Evolutionary conservation across 2,888 invertebrate species (phyloP).

Genomic region (Nemurella pictetii): DNA sequence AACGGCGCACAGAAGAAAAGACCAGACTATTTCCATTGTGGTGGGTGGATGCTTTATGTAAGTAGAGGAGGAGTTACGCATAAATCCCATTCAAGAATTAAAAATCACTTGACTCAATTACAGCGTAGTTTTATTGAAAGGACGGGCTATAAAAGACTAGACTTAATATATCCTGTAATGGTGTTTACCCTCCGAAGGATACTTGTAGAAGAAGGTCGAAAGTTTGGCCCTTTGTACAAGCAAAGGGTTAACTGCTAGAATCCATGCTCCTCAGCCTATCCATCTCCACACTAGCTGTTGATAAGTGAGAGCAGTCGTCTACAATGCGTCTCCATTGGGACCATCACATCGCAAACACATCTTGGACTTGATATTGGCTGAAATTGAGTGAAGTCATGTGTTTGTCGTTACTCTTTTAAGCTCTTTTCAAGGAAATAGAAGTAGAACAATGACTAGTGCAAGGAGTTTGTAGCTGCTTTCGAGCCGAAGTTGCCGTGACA

Average conservation of each 20-base stretch:
- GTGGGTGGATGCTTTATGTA: not conserved
- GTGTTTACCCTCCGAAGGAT: not conserved
- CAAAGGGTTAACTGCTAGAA: not conserved
- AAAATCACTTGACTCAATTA: not conserved
- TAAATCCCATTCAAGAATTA: not conserved
- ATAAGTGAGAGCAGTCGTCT: not conserved
- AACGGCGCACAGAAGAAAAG: not conserved
- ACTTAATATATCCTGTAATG: not conserved
- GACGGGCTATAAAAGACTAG: not conserved
- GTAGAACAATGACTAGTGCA: conserved; percentile 15
- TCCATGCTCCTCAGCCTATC: not conserved
- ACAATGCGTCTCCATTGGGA: not conserved
- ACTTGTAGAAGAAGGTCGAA: not conserved
- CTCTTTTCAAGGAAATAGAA: conserved; percentile 19
- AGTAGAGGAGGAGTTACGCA: no score
- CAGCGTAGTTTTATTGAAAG: not conserved
- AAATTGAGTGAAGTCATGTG: conserved; percentile 11
- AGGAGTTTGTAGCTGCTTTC: not conserved
- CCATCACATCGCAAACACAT: not conserved
- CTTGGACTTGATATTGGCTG: conserved; percentile 26
- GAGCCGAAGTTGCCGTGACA: conserved; percentile 1
- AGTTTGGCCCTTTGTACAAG: not conserved
- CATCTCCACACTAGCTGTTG: not conserved
- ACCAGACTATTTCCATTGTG: not conserved
- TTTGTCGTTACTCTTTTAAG: conserved; percentile 16